phyloP scores from a whole-genome alignment of 2,888 invertebrate species.

The Hybos culiciformis region DNA sequence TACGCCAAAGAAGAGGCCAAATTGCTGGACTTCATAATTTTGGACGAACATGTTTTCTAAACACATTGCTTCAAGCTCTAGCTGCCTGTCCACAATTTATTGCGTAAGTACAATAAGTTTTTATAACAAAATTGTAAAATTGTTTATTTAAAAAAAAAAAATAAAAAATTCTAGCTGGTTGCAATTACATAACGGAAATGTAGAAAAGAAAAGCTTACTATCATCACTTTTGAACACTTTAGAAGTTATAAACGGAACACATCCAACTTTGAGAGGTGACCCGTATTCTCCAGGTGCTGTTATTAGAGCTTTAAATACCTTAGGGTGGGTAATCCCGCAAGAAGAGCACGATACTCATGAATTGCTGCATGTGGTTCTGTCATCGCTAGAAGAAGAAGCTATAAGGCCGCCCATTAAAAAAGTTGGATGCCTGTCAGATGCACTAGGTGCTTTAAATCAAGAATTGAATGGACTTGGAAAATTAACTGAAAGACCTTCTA shows the following conservation, averaged over 20 bases:
- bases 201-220: slow-evolving; percentile 56
- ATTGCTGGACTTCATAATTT: slow-evolving; percentile 79
- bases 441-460: slow-evolving; percentile 30
- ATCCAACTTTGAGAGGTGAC: slow-evolving; percentile 46
- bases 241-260: slow-evolving; percentile 62
- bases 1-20: slow-evolving; percentile 53
- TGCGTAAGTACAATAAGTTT: too few relatives aligned
- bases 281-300: slow-evolving; percentile 51
- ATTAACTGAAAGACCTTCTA: slow-evolving; percentile 40
- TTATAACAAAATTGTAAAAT: too few relatives aligned
- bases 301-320: slow-evolving; percentile 53
- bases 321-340: slow-evolving; percentile 76
- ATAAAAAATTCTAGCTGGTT: too few relatives aligned
- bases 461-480: too few relatives aligned
- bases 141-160: too few relatives aligned
- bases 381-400: slow-evolving; percentile 82
- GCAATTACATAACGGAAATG: slow-evolving; percentile 44
- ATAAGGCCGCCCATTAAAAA: slow-evolving; percentile 28
- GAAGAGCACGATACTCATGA: slow-evolving; percentile 94
- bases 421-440: slow-evolving; percentile 60
- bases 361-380: slow-evolving; percentile 72
- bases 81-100: slow-evolving; percentile 77
- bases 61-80: slow-evolving; percentile 78
- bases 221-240: slow-evolving; percentile 60
- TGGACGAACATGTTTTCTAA: slow-evolving; percentile 86